These are phyloP conservation scores for Bambusicola thoracicus DNA, from an alignment of 2,113 vertebrate species.

Conservation along the genomic window DNA sequence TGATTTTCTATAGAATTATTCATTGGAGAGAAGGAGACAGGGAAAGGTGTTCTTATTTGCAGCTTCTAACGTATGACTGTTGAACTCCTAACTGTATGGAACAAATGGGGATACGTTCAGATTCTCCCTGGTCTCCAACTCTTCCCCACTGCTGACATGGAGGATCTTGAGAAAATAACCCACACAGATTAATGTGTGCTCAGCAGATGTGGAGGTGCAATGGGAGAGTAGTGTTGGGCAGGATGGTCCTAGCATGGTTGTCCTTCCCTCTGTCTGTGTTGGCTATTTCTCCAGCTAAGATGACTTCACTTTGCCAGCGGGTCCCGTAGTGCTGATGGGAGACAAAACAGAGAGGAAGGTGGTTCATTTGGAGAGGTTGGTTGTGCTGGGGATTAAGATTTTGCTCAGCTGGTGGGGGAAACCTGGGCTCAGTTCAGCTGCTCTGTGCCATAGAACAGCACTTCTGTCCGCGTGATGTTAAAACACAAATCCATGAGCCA, in stretches of 20 bases:
- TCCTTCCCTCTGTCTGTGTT: neutral
- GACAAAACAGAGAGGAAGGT: rapidly evolving
- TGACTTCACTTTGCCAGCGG: neutral
- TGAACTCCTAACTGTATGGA: neutral
- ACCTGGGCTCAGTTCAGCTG: neutral
- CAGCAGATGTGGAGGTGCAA: neutral
- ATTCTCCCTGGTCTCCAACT: neutral
- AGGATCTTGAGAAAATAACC: neutral
- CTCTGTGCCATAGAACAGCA: neutral
- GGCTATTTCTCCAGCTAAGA: neutral
- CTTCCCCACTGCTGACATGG: neutral
- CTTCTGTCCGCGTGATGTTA: neutral
- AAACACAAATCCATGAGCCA: neutral
- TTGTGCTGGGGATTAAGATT: neutral
- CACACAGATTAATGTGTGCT: neutral
- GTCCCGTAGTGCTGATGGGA: neutral
- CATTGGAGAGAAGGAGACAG: neutral
- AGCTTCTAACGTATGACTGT: neutral
- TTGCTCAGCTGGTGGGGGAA: neutral
- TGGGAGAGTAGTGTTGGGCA: neutral
- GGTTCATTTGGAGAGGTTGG: neutral
- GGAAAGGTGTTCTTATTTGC: neutral
- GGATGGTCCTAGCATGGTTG: neutral
- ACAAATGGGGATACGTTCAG: neutral
- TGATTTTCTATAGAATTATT: neutral